Percentiles rank a stretch among this genome's conserved stretches.
phyloP scores from a whole-genome alignment of 2,888 invertebrate genomes.

The Mimas tiliae region DNA sequence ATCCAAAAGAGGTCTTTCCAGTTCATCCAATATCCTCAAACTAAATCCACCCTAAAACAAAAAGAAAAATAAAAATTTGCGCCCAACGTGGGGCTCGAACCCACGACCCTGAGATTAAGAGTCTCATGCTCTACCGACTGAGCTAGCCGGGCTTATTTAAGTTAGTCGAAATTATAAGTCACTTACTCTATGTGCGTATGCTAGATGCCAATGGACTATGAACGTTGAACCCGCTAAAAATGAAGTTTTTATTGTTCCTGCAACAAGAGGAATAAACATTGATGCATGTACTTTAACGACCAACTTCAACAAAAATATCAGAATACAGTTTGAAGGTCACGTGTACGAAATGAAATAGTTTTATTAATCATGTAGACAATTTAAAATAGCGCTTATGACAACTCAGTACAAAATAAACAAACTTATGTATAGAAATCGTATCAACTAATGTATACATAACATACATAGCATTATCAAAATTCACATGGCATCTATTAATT shows the following conservation, averaged over 20 bases:
- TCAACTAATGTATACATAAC: too few species aligned
- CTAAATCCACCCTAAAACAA: slow-evolving; percentile 94
- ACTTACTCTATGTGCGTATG: slow-evolving; percentile 92
- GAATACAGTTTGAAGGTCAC: too few species aligned
- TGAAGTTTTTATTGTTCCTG: slow-evolving; percentile 92
- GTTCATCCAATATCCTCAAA: slow-evolving; percentile 92
- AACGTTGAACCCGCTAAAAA: slow-evolving; percentile 92
- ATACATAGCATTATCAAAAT: too few species aligned
- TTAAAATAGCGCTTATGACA: too few species aligned
- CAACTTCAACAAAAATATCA: too few species aligned
- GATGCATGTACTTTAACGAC: background rate
- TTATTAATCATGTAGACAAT: too few species aligned
- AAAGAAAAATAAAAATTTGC: slow-evolving; percentile 43
- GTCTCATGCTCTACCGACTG: slow-evolving; percentile 86
- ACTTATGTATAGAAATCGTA: too few species aligned
- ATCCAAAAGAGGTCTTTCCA: slow-evolving; percentile 93
- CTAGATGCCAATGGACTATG: slow-evolving; percentile 96
- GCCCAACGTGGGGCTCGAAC: slow-evolving; percentile 87
- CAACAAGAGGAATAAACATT: slow-evolving; percentile 47
- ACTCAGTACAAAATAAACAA: too few species aligned
- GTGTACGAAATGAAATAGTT: too few species aligned
- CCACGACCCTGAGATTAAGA: slow-evolving; percentile 88
- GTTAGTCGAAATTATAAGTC: slow-evolving; percentile 32
- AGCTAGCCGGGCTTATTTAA: slow-evolving; percentile 78
- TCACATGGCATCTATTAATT: too few species aligned